phyloP scores from a whole-genome alignment of 2,888 invertebrate genomes.

The Oscheius myriophilus region DNA sequence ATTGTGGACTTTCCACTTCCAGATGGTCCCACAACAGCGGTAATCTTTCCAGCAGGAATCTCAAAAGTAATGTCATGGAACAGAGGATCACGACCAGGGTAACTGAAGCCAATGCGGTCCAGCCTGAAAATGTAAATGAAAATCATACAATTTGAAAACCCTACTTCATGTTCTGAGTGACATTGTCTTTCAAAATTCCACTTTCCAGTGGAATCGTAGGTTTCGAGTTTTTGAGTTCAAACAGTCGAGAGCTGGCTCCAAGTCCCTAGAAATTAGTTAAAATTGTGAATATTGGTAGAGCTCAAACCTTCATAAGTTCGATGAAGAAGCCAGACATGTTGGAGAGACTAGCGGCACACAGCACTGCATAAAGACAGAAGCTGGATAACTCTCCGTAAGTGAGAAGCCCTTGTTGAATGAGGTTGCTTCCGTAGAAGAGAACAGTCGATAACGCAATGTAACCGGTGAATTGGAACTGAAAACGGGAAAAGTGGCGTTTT shows the following conservation, averaged over 20 bases:
- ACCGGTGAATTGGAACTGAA: slow-evolving; percentile 68
- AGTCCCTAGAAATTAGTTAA: slow-evolving; percentile 76
- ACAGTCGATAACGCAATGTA: slow-evolving; percentile 66
- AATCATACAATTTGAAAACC: background rate
- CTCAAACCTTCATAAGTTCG: slow-evolving; percentile 81
- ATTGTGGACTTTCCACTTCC: slow-evolving; percentile 95
- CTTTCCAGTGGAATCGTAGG: slow-evolving; percentile 82
- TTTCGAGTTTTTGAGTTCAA: slow-evolving; percentile 86
- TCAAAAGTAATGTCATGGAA: slow-evolving; percentile 79
- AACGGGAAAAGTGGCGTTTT: slow-evolving; percentile 69
- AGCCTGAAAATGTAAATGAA: slow-evolving; percentile 73
- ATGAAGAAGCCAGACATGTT: slow-evolving; percentile 88
- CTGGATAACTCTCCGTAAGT: slow-evolving; percentile 83
- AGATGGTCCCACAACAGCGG: slow-evolving; percentile 88
- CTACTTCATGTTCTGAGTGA: slow-evolving; percentile 41
- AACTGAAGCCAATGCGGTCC: slow-evolving; percentile 80
- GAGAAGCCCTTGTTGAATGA: slow-evolving; percentile 65
- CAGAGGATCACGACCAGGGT: slow-evolving; percentile 78
- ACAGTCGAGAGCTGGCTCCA: slow-evolving; percentile 88
- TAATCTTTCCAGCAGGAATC: slow-evolving; percentile 79
- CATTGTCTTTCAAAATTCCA: slow-evolving; percentile 46
- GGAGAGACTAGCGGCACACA: slow-evolving; percentile 64
- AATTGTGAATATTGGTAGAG: background rate
- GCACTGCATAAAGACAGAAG: slow-evolving; percentile 86
- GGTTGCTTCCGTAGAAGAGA: slow-evolving; percentile 67